Percentiles rank a stretch among this genome's conserved stretches.
These are phyloP conservation scores for Sitobion miscanthi DNA, from an alignment of 1,140 invertebrate genomes.

Conservation along the genomic window DNA sequence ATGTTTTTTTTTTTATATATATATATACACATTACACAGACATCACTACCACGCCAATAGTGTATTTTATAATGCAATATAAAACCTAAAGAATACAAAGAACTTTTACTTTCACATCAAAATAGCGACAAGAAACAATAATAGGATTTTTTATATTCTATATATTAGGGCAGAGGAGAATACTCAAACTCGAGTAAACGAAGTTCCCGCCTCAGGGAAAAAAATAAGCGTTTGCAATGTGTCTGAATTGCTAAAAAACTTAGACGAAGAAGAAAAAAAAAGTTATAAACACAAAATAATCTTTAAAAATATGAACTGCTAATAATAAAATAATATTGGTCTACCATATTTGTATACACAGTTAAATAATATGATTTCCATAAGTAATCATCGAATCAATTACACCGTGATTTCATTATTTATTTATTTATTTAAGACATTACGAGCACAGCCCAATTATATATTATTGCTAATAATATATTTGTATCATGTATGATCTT, in stretches of 20 bases:
- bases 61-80: slow-evolving; percentile 26
- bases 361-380: not conserved
- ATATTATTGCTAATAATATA: no score
- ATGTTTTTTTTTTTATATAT: not conserved
- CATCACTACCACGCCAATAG: not conserved
- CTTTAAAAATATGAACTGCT: not conserved
- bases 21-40: not conserved
- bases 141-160: not conserved
- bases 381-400: not conserved
- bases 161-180: not conserved
- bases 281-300: not conserved
- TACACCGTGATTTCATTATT: not conserved
- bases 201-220: not conserved
- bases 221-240: not conserved
- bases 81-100: slow-evolving; percentile 4
- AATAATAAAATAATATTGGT: not conserved
- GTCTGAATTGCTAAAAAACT: not conserved
- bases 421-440: not conserved
- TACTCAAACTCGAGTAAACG: not conserved
- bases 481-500: not conserved
- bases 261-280: not conserved
- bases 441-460: no score
- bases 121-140: slow-evolving; percentile 27
- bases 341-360: not conserved
- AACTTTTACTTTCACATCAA: not conserved